phyloP scores from a whole-genome alignment of 2,888 invertebrate genomes.

The Drosophila merina region DNA sequence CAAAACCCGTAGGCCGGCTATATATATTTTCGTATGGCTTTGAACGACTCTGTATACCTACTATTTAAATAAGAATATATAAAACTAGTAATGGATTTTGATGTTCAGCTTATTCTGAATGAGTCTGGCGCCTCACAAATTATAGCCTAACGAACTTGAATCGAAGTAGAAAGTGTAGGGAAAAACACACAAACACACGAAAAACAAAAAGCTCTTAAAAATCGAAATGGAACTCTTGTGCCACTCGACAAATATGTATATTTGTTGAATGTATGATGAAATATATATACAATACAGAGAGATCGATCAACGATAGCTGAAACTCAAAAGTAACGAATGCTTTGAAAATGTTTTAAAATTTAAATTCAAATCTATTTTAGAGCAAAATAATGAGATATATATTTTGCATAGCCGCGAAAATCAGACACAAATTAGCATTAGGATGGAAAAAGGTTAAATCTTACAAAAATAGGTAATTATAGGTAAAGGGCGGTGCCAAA shows the following conservation, averaged over 20 bases:
- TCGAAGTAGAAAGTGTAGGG: conserved; percentile 29
- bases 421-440: conserved; percentile 46
- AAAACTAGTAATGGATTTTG: conserved; percentile 3
- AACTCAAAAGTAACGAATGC: conserved; percentile 56
- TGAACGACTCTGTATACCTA: conserved; percentile 18
- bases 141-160: conserved; percentile 57
- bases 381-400: conserved; percentile 29
- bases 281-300: conserved; percentile 11
- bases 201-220: conserved; percentile 17
- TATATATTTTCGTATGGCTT: conserved; percentile 31
- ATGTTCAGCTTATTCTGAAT: conserved; percentile 43
- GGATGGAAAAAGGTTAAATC: conserved; percentile 19
- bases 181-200: conserved; percentile 1
- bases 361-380: conserved; percentile 38
- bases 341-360: conserved; percentile 48
- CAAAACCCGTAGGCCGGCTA: conserved; percentile 5
- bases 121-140: conserved; percentile 31
- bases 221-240: conserved; percentile 65
- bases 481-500: conserved; percentile 40
- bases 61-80: conserved; percentile 20
- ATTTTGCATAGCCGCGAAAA: conserved; percentile 62
- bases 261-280: conserved; percentile 26
- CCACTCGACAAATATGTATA: conserved; percentile 52
- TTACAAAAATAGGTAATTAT: neutral
- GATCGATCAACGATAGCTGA: conserved; percentile 63